phyloP scores from a whole-genome alignment of 2,888 invertebrate species.

The Hyles lineata region DNA sequence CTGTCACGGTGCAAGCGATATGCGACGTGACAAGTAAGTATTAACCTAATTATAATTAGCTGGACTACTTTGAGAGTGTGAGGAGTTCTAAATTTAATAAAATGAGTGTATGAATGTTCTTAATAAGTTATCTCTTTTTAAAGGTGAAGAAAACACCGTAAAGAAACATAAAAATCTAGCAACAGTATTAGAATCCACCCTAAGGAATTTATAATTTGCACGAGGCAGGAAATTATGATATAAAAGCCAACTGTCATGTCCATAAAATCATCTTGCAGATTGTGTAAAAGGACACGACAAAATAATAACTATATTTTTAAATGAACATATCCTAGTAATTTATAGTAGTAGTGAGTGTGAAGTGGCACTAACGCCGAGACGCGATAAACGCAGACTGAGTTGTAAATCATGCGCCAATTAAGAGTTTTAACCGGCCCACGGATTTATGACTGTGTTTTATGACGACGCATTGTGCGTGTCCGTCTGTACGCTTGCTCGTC shows the following conservation, averaged over 20 bases:
- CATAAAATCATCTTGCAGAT: too few species aligned
- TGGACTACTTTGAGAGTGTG: not conserved
- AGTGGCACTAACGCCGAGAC: constrained; percentile 20
- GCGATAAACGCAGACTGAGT: constrained; percentile 34
- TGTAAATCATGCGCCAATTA: constrained; percentile 47
- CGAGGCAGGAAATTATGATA: too few species aligned
- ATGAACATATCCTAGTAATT: constrained; percentile 17
- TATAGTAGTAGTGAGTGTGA: constrained; percentile 4
- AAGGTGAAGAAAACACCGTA: too few species aligned
- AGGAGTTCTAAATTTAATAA: too few species aligned
- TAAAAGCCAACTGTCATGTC: too few species aligned
- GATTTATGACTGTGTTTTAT: constrained; percentile 38
- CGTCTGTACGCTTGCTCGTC: not conserved
- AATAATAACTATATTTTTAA: not conserved
- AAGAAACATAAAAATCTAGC: too few species aligned
- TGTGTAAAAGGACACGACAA: not conserved
- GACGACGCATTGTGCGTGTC: constrained; percentile 23
- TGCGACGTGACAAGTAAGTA: not conserved
- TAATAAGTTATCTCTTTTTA: too few species aligned
- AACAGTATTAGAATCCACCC: too few species aligned
- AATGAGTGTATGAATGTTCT: too few species aligned
- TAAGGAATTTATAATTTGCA: too few species aligned
- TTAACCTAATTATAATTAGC: not conserved
- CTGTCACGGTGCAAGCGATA: not conserved
- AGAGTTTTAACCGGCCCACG: constrained; percentile 40